phyloP scores from a whole-genome alignment of 1,140 invertebrate species.

The Sarcophaga bullata region DNA sequence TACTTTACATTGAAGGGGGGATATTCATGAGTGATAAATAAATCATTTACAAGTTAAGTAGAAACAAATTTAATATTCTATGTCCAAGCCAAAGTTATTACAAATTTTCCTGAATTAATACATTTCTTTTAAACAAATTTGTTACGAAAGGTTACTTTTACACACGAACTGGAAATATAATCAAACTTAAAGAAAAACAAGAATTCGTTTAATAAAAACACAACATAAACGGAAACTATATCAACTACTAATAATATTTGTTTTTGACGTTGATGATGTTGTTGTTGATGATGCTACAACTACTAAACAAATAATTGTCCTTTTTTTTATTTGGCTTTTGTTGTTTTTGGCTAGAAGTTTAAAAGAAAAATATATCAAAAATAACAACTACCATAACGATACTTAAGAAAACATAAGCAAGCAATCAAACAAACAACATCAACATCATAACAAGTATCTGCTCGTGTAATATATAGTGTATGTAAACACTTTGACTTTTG shows the following conservation, averaged over 20 bases:
- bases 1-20: no score
- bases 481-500: conserved; percentile 24
- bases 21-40: no score
- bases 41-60: no score
- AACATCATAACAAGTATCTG: conserved; percentile 18
- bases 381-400: neutral
- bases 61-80: no score
- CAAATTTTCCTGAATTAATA: no score
- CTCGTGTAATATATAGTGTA: neutral
- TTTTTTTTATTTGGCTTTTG: neutral
- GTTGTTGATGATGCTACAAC: conserved; percentile 8
- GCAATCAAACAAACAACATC: no score
- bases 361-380: neutral
- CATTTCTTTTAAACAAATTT: no score
- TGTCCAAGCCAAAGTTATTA: no score
- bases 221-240: neutral
- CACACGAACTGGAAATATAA: no score
- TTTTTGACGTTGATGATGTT: neutral
- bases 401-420: neutral
- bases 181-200: neutral
- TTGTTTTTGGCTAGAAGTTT: neutral
- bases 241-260: neutral
- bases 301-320: conserved; percentile 6
- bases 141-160: no score
- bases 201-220: neutral